Percentiles rank a stretch among this genome's conserved stretches.
Evolutionary conservation across 2,113 vertebrate genomes (phyloP).

Genomic region (Castor canadensis): DNA sequence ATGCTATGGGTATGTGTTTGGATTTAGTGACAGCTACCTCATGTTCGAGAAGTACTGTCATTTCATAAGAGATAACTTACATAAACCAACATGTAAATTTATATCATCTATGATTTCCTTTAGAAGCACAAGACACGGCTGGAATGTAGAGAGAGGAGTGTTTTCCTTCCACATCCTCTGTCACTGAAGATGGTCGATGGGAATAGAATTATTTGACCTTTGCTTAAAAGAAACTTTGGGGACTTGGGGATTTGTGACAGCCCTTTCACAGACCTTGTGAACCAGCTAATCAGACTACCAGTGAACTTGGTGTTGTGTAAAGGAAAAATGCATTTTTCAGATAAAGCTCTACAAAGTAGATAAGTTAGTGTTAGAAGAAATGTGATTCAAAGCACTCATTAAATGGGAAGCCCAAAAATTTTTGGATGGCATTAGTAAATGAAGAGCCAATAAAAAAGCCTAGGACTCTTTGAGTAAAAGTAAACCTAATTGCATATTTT

Average conservation of each 20-base stretch:
- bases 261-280: conserved; percentile 10
- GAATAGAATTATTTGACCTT: conserved; percentile 22
- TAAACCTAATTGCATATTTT: conserved; percentile 23
- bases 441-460: not conserved
- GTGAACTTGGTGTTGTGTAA: not conserved
- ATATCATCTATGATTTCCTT: not conserved
- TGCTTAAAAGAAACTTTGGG: conserved; percentile 27
- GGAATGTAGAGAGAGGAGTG: not conserved
- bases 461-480: not conserved
- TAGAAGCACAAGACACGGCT: not conserved
- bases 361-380: not conserved
- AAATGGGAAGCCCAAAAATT: conserved; percentile 14
- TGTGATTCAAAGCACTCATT: not conserved
- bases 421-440: not conserved
- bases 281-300: conserved; percentile 31
- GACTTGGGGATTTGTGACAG: not conserved
- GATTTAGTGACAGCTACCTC: not conserved
- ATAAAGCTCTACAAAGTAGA: not conserved
- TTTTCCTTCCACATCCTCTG: not conserved
- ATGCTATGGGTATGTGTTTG: not conserved
- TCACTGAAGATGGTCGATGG: not conserved
- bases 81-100: not conserved
- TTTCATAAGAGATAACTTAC: conserved; percentile 19
- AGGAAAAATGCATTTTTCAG: not conserved
- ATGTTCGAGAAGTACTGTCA: not conserved